Conservation (phyloP, 2,888 invertebrate genomes). For the Erynnis tages region DNA sequence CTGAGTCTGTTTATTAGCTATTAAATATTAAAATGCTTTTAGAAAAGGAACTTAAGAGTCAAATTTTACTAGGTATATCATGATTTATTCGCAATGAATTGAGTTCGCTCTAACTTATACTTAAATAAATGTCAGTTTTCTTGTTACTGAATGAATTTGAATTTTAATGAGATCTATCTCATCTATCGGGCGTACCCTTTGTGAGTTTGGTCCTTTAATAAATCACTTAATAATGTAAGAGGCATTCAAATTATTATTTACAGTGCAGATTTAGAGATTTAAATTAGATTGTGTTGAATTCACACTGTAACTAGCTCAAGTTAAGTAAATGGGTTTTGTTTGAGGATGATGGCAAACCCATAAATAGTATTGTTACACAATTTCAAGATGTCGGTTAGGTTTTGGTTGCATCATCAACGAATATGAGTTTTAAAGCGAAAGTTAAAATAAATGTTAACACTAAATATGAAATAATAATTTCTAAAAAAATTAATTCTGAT, state of each 20-base stretch:
- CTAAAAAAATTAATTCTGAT: too few species aligned
- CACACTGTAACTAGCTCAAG: constrained; percentile 16
- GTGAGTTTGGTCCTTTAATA: constrained; percentile 6
- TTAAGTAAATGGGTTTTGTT: constrained; percentile 16
- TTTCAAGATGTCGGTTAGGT: neutral
- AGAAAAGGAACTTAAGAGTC: too few species aligned
- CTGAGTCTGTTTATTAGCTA: too few species aligned
- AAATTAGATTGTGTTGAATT: neutral
- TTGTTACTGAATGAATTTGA: constrained; percentile 16
- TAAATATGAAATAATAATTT: too few species aligned
- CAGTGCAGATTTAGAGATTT: neutral
- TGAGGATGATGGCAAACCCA: constrained; percentile 15
- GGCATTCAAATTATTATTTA: neutral
- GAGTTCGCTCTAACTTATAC: neutral
- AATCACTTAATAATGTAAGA: constrained; percentile 2
- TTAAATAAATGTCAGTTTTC: constrained; percentile 15
- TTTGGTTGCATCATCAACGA: neutral
- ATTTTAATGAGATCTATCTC: constrained; percentile 1
- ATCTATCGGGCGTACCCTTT: neutral
- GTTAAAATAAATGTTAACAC: too few species aligned
- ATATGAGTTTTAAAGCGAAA: neutral
- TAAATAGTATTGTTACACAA: constrained; percentile 22
- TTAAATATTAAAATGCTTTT: too few species aligned
- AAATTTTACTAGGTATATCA: too few species aligned
- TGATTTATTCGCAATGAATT: neutral